Percentiles rank a stretch among this genome's conserved stretches.
These are phyloP conservation scores for Poecilus cupreus DNA, from an alignment of 2,888 invertebrate genomes.

Conservation along the genomic window DNA sequence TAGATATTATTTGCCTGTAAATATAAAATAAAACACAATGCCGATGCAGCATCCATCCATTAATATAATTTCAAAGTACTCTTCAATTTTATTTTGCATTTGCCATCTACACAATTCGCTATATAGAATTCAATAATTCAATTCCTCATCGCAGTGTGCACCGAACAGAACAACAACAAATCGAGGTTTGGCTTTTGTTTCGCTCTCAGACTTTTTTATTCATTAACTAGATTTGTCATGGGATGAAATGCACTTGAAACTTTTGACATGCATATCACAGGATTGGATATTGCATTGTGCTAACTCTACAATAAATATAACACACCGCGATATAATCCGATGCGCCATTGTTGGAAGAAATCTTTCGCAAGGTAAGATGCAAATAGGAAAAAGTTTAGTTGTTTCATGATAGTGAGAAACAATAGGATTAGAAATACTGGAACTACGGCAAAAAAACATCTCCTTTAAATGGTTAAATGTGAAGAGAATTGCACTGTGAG, in stretches of 20 bases:
- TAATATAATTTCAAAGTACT: constrained; percentile 9
- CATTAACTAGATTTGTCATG: constrained; percentile 38
- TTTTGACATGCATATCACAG: constrained; percentile 11
- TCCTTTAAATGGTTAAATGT: too few species aligned
- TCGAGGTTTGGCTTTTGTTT: constrained; percentile 31
- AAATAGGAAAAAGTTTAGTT: too few species aligned
- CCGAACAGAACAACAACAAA: not conserved
- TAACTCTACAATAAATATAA: not conserved
- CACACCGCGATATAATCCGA: not conserved
- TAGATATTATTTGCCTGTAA: too few species aligned
- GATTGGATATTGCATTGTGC: constrained; percentile 21
- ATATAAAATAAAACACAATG: not conserved
- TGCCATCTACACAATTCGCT: not conserved
- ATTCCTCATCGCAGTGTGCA: constrained; percentile 16
- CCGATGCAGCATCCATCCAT: not conserved
- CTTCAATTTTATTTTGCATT: constrained; percentile 9
- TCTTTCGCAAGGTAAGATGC: too few species aligned
- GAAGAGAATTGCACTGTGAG: too few species aligned
- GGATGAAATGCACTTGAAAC: constrained; percentile 27
- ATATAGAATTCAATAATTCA: constrained; percentile 10
- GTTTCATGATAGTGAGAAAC: too few species aligned
- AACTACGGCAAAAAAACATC: too few species aligned
- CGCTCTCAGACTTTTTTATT: constrained; percentile 19
- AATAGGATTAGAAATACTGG: too few species aligned
- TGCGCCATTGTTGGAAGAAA: not conserved